Evolutionary conservation across 2,888 invertebrate genomes (phyloP).

Genomic region (Drymonia ruficornis): DNA sequence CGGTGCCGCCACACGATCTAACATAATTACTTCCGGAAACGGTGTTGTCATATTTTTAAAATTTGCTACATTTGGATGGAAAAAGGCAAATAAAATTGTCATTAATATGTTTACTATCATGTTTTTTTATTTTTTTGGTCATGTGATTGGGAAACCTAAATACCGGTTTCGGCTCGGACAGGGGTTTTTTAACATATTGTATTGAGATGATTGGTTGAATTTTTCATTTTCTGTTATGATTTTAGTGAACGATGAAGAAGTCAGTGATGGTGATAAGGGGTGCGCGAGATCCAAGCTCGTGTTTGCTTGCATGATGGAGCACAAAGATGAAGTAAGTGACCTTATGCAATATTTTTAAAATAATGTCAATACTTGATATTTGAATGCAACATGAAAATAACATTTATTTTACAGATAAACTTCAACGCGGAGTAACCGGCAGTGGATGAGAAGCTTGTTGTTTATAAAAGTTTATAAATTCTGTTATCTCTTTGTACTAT

Average conservation of each 20-base stretch:
- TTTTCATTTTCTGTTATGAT: too few relatives aligned
- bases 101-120: too few relatives aligned
- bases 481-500: neutral
- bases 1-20: too few relatives aligned
- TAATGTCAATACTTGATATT: neutral
- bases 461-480: neutral
- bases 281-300: constrained; percentile 49
- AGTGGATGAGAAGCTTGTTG: neutral
- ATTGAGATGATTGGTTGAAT: too few relatives aligned
- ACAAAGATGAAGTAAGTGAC: constrained; percentile 43
- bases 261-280: constrained; percentile 47
- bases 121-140: too few relatives aligned
- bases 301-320: constrained; percentile 44
- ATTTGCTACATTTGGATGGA: too few relatives aligned
- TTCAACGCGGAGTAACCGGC: neutral
- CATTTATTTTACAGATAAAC: neutral
- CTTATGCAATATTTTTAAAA: neutral
- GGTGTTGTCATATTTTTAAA: too few relatives aligned
- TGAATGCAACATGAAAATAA: neutral
- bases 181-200: too few relatives aligned
- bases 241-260: constrained; percentile 48
- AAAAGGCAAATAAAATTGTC: too few relatives aligned
- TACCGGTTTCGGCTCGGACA: too few relatives aligned
- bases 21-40: too few relatives aligned
- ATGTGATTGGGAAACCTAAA: too few relatives aligned